phyloP scores from a whole-genome alignment of 2,797 vertebrate genomes.

The Eutrigla gurnardus region DNA sequence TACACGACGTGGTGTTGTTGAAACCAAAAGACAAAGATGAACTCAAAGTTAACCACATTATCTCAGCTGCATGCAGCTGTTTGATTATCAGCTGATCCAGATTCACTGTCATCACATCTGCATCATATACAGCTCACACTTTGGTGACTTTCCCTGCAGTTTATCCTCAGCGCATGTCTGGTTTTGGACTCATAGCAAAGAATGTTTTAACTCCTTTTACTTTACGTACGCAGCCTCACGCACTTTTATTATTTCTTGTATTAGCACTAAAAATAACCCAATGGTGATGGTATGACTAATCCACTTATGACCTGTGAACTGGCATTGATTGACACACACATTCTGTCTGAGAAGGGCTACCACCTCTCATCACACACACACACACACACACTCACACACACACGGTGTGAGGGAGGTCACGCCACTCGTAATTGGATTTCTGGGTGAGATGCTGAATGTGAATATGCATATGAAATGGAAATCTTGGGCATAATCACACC shows the following conservation, averaged over 20 bases:
- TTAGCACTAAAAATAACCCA: neutral
- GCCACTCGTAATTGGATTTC: conserved; percentile 66
- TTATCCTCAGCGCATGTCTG: neutral
- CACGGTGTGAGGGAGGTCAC: conserved; percentile 40
- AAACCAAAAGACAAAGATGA: neutral
- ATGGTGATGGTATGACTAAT: neutral
- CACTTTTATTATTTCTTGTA: conserved; percentile 14
- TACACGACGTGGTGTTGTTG: neutral
- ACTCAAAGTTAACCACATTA: neutral
- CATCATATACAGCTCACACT: neutral
- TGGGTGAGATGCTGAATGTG: conserved; percentile 47
- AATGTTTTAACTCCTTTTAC: no score
- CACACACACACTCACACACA: neutral
- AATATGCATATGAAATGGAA: conserved; percentile 50
- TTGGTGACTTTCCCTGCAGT: no score
- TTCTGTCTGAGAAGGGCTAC: no score
- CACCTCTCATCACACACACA: conserved; percentile 1
- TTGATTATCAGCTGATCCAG: neutral
- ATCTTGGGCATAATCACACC: conserved; percentile 60
- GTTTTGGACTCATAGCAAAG: no score
- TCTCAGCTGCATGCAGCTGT: no score
- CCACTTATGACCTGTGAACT: conserved; percentile 36
- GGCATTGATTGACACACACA: conserved; percentile 42
- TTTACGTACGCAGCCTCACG: no score
- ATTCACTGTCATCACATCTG: neutral